Conservation (phyloP, 1,140 invertebrate genomes). For the Elymnias hypermnestra region DNA sequence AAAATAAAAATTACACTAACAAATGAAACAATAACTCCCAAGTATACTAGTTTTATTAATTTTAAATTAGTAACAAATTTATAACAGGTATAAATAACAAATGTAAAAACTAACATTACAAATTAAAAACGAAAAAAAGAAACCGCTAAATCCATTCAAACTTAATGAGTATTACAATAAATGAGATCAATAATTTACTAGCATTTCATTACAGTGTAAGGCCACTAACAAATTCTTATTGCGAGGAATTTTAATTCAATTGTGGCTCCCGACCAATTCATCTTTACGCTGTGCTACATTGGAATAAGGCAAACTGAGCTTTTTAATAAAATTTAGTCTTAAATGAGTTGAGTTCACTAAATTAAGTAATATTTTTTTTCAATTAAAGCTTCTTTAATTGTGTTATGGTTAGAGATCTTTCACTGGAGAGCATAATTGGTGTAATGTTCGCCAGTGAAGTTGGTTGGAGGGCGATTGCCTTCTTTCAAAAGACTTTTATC, state of each 20-base stretch:
- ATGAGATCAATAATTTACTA: conserved; percentile 17
- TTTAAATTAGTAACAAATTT: neutral
- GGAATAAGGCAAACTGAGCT: conserved; percentile 9
- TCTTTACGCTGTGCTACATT: conserved; percentile 16
- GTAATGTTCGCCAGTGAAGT: too few relatives aligned
- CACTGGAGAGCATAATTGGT: too few relatives aligned
- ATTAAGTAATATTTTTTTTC: too few relatives aligned
- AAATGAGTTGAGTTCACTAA: neutral
- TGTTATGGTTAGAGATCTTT: too few relatives aligned
- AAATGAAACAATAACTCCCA: too few relatives aligned
- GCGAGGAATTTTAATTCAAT: conserved; percentile 22
- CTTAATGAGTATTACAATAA: conserved; percentile 19
- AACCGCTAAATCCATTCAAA: conserved; percentile 4
- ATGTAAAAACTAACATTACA: neutral
- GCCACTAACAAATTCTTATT: conserved; percentile 17
- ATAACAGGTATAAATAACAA: neutral
- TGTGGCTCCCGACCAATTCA: conserved; percentile 13
- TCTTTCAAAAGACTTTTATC: too few relatives aligned
- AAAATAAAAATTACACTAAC: too few relatives aligned
- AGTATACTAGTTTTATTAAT: too few relatives aligned
- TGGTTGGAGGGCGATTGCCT: too few relatives aligned
- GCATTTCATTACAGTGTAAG: conserved; percentile 14
- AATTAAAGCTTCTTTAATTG: too few relatives aligned
- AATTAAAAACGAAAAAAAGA: neutral
- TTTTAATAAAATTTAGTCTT: neutral